phyloP scores from a whole-genome alignment of 1,140 invertebrate genomes.

The Penaeus chinensis region DNA sequence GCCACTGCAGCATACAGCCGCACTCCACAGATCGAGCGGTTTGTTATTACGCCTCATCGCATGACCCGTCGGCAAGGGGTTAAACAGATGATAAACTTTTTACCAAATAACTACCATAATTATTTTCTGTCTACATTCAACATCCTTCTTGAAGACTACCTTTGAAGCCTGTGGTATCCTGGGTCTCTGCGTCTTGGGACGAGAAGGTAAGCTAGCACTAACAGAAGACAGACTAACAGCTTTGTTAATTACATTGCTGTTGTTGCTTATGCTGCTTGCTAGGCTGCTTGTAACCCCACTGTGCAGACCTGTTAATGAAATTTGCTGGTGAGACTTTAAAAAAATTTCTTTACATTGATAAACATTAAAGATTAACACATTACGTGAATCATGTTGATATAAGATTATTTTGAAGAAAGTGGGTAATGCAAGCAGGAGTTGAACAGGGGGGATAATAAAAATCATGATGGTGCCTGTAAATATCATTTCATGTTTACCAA shows the following conservation, averaged over 20 bases:
- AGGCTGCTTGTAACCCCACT: slow-evolving; percentile 60
- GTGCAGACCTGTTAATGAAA: slow-evolving; percentile 50
- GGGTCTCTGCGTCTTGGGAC: slow-evolving; percentile 80
- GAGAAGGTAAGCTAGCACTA: slow-evolving; percentile 42
- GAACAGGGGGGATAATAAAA: background rate
- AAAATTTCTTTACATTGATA: background rate
- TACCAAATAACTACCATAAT: no score
- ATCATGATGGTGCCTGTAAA: background rate
- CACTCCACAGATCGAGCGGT: no score
- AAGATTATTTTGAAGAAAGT: background rate
- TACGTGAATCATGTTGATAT: background rate
- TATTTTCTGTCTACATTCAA: no score
- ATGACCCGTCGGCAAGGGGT: no score
- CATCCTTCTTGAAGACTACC: slow-evolving; percentile 67
- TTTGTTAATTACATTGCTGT: slow-evolving; percentile 53
- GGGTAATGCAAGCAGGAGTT: background rate
- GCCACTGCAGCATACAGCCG: no score
- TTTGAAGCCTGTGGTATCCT: slow-evolving; percentile 91
- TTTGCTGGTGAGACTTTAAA: background rate
- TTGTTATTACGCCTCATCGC: no score
- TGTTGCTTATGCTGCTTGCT: slow-evolving; percentile 58
- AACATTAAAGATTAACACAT: background rate
- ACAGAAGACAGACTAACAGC: slow-evolving; percentile 64
- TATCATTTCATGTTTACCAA: background rate
- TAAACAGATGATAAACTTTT: no score